phyloP scores from a whole-genome alignment of 2,113 vertebrate genomes.

The Rynchops niger region DNA sequence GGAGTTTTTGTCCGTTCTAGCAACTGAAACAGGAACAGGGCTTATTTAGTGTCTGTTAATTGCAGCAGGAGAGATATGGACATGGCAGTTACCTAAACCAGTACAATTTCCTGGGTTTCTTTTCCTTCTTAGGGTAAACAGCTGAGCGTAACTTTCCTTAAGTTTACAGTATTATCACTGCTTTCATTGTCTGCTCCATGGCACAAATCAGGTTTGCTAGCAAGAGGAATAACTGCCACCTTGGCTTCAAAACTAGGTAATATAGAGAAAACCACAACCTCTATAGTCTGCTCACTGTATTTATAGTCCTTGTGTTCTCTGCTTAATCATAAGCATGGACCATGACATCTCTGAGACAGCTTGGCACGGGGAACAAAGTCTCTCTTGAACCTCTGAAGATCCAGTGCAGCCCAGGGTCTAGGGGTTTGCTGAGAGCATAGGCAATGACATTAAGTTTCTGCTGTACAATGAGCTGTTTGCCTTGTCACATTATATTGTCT shows the following conservation, averaged over 20 bases:
- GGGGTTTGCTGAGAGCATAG: background rate
- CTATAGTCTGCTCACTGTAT: background rate
- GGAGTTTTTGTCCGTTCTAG: background rate
- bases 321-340: background rate
- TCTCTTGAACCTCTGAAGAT: background rate
- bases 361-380: background rate
- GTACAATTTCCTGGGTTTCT: background rate
- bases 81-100: background rate
- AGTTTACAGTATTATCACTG: background rate
- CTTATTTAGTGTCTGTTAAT: background rate
- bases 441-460: background rate
- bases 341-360: background rate
- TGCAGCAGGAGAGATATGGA: background rate
- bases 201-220: background rate
- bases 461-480: background rate
- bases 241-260: background rate
- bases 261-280: background rate
- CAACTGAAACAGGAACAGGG: background rate
- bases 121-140: background rate
- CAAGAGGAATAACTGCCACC: background rate
- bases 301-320: background rate
- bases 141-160: background rate
- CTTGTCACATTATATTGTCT: background rate
- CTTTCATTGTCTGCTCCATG: background rate
- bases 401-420: background rate